These are phyloP conservation scores for Drosophila phalerata DNA, from an alignment of 2,888 invertebrate genomes.

Conservation along the genomic window DNA sequence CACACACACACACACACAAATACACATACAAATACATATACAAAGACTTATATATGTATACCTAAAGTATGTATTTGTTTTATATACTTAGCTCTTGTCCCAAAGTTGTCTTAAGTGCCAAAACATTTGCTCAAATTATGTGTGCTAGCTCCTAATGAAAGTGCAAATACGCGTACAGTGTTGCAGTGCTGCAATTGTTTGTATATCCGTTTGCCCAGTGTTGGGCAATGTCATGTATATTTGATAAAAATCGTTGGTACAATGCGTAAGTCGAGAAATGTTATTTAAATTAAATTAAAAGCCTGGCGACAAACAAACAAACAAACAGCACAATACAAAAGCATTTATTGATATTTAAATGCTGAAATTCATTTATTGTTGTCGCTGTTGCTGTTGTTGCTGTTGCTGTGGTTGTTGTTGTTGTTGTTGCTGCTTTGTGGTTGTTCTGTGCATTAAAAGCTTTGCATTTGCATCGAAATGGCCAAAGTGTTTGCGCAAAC, in stretches of 20 bases:
- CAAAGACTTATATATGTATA: conserved; percentile 35
- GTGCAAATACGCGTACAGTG: conserved; percentile 65
- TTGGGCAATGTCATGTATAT: conserved; percentile 58
- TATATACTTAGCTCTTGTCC: conserved; percentile 57
- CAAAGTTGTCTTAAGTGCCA: conserved; percentile 67
- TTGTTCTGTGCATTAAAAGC: conserved; percentile 74
- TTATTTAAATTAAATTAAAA: conserved; percentile 79
- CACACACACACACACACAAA: conserved; percentile 12
- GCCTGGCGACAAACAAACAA: conserved; percentile 64
- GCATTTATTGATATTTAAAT: conserved; percentile 79
- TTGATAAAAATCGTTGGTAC: conserved; percentile 31
- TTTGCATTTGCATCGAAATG: conserved; percentile 64
- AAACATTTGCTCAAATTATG: conserved; percentile 61
- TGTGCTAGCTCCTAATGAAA: conserved; percentile 58
- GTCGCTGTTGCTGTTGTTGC: conserved; percentile 25
- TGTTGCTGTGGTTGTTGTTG: conserved; percentile 24
- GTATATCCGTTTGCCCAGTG: conserved; percentile 54
- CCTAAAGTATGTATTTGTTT: conserved; percentile 47
- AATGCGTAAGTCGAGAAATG: conserved; percentile 21
- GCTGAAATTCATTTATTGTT: conserved; percentile 39
- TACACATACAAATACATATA: not conserved
- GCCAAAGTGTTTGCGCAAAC: conserved; percentile 71
- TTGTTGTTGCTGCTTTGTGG: conserved; percentile 57
- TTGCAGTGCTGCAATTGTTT: conserved; percentile 33
- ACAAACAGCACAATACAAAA: conserved; percentile 60